These are phyloP conservation scores for Helarctos malayanus DNA, from an alignment of 2,797 vertebrate species.

Conservation along the genomic window DNA sequence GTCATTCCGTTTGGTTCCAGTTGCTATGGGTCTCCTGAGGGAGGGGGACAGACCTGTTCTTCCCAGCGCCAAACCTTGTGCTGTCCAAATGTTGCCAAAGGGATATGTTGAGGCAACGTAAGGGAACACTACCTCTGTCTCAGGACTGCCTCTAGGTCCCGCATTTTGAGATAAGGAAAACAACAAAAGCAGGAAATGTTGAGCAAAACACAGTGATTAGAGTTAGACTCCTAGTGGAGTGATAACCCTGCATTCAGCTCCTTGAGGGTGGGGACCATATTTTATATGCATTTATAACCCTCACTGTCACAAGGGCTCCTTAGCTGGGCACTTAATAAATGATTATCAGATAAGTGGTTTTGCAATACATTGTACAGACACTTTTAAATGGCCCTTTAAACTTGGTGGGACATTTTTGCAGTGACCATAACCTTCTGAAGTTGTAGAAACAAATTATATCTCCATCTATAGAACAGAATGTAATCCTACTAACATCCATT, in stretches of 20 bases:
- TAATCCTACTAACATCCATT: background rate
- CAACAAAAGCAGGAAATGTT: background rate
- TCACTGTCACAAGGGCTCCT: background rate
- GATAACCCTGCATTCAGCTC: background rate
- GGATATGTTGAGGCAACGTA: background rate
- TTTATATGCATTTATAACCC: background rate
- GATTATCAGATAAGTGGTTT: background rate
- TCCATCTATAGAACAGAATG: slow-evolving; percentile 39
- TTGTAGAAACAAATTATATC: slow-evolving; percentile 53
- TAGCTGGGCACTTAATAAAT: background rate
- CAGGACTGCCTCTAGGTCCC: background rate
- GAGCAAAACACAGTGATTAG: background rate
- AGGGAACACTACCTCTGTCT: background rate
- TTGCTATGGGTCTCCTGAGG: background rate
- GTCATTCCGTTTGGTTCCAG: background rate
- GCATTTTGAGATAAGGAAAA: slow-evolving; percentile 17
- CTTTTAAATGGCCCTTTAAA: slow-evolving; percentile 49
- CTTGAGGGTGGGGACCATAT: background rate
- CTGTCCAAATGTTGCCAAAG: background rate
- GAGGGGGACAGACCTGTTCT: background rate
- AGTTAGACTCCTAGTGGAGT: background rate
- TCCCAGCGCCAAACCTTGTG: background rate
- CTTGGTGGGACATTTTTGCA: background rate
- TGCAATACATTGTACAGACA: background rate
- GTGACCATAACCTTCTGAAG: slow-evolving; percentile 50